Evolutionary conservation across 2,797 vertebrate species (phyloP).

Genomic region (Gymnothorax javanicus): DNA sequence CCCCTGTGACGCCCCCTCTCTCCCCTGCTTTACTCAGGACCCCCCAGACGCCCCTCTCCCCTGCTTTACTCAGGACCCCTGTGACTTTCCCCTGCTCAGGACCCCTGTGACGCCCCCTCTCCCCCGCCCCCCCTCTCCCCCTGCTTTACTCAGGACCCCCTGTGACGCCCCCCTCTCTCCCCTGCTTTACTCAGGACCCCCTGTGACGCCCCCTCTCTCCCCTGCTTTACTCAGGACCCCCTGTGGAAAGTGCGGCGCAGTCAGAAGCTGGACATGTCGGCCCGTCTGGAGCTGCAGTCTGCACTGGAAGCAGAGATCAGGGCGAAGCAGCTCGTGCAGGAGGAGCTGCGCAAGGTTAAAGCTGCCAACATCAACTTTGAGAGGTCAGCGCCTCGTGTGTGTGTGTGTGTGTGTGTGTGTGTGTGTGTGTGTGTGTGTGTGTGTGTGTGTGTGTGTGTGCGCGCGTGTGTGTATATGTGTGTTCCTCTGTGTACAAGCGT

Average conservation of each 20-base stretch:
- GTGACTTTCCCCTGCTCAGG: too few relatives aligned
- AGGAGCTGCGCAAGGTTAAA: slow-evolving; percentile 89
- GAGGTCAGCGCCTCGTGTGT: slow-evolving; percentile 73
- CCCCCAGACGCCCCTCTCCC: too few relatives aligned
- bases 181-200: too few relatives aligned
- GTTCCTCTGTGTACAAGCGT: background rate
- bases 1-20: too few relatives aligned
- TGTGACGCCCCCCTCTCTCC: too few relatives aligned
- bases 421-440: background rate
- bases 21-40: too few relatives aligned
- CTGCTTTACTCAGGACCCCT: too few relatives aligned
- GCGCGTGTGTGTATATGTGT: background rate
- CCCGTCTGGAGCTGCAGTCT: slow-evolving; percentile 90
- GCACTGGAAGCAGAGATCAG: slow-evolving; percentile 93
- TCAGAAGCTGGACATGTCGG: slow-evolving; percentile 97
- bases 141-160: too few relatives aligned
- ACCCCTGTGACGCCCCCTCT: too few relatives aligned
- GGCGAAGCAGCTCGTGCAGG: slow-evolving; percentile 92
- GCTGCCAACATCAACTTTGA: slow-evolving; percentile 85
- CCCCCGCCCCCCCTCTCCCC: too few relatives aligned
- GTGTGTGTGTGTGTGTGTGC: background rate
- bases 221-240: slow-evolving; percentile 77
- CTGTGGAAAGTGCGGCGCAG: slow-evolving; percentile 96
- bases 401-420: background rate
- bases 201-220: background rate